Conservation (phyloP, 2,797 vertebrate genomes). For the Pachyuromys duprasi region DNA sequence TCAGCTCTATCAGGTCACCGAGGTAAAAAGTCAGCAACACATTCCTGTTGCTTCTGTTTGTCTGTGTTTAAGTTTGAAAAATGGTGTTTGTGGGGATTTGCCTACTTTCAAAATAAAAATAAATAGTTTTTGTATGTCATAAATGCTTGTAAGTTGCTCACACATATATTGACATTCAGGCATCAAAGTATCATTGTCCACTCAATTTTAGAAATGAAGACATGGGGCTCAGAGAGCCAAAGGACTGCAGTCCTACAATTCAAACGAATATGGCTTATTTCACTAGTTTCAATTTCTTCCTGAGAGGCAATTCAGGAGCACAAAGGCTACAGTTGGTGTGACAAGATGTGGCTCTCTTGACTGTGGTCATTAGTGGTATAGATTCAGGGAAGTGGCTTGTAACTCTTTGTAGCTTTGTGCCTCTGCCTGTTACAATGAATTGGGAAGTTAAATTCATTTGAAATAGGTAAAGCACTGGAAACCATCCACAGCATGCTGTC, state of each 20-base stretch:
- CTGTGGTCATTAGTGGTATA: not conserved
- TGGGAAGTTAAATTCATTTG: not conserved
- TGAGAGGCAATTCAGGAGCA: not conserved
- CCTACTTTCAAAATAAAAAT: conserved; percentile 34
- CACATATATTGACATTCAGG: not conserved
- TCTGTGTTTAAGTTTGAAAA: conserved; percentile 28
- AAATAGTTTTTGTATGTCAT: not conserved
- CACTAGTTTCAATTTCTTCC: not conserved
- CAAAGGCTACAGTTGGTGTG: not conserved
- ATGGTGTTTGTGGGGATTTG: not conserved
- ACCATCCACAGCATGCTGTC: not conserved
- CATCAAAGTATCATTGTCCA: not conserved
- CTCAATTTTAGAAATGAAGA: conserved; percentile 6
- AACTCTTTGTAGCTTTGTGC: not conserved
- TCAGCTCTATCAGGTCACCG: conserved; percentile 23
- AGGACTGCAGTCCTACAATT: not conserved
- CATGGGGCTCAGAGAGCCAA: not conserved
- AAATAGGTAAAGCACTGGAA: not conserved
- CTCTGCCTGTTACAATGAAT: not conserved
- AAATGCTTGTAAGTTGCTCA: not conserved
- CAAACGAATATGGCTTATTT: not conserved
- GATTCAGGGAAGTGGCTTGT: not conserved
- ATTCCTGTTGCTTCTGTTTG: not conserved
- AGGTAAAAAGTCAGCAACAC: conserved; percentile 51
- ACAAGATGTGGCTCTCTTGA: not conserved